Base-by-base conservation (phyloP, 2,113 vertebrate species). In the Girardinichthys multiradiatus region DNA sequence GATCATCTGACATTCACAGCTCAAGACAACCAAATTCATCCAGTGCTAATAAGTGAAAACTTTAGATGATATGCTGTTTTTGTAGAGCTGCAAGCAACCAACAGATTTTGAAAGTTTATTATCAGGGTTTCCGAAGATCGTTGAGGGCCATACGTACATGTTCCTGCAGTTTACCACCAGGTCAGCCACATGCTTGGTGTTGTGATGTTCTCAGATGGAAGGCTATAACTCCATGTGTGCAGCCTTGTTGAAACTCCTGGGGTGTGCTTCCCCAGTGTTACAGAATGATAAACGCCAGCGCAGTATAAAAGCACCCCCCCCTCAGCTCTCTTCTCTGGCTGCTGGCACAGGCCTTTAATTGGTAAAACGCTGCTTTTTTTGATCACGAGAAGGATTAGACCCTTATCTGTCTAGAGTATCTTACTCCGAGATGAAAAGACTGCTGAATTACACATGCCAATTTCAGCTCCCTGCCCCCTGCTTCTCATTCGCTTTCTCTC, bases 311-410 rank as follows among this genome's bases (percentile, higher is more conserved):
- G 85, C 94, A 86, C 89, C 93, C 92, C 84, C 33, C 42, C 31
- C 17, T 54, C 48, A 54, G 48, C 15, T 54, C 27, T 10, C 42
- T 12, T 93, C 94, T 94, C 94, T 94, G 93, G 95, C 96, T 96
- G 93, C 95, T 95, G 96, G 96, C 95, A 87, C 93, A 88, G 95
- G 94, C 94, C 94, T 96, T 97, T 99, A 98, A 99, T 98, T 99
- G 96, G 96, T 96, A 97, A 97, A 97, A 97, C 97, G 96, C 95
- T 96, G 96, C 97, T 98, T 96, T 95, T 96, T 95, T 97, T 97
- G 95, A 99, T 99, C 96, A 96, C 93, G 94, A 95, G 94, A 93
- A 92, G 96, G 96, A 98, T 98, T 97, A 98, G 95, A 95, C 92
- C 88, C 91, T 96, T 99, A 99, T 99, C 98, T 96, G 94, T 95